Evolutionary conservation across 2,888 invertebrate genomes (phyloP).

Genomic region (Leptarthrus brevirostris): DNA sequence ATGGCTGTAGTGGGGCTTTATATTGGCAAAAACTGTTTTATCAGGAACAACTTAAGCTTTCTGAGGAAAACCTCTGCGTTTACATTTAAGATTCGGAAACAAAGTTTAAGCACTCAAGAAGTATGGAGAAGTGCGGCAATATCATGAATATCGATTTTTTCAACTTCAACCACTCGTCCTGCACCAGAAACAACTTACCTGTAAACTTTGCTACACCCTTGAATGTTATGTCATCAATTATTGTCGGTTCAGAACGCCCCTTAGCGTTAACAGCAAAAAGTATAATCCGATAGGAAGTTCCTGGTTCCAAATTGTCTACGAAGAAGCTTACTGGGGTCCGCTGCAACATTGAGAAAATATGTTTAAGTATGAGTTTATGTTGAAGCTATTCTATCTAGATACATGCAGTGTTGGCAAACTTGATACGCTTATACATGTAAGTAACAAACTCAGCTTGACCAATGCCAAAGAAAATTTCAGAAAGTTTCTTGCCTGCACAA

Average conservation of each 20-base stretch:
- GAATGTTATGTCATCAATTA: conserved; percentile 85
- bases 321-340: conserved; percentile 65
- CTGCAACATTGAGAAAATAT: conserved; percentile 56
- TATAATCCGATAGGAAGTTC: conserved; percentile 82
- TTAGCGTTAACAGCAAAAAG: conserved; percentile 89
- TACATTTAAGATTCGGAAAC: conserved; percentile 27
- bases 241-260: conserved; percentile 84
- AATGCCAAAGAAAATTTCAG: conserved; percentile 37
- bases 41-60: conserved; percentile 46
- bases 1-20: conserved; percentile 23
- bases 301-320: conserved; percentile 74
- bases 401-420: not conserved
- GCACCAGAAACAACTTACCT: conserved; percentile 70
- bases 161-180: conserved; percentile 46
- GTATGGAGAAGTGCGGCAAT: not conserved
- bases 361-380: conserved; percentile 10
- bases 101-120: conserved; percentile 12
- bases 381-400: not conserved
- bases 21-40: conserved; percentile 46
- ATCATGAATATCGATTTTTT: conserved; percentile 38
- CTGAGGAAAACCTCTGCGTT: conserved; percentile 36
- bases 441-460: conserved; percentile 43
- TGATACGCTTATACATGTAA: conserved; percentile 23
- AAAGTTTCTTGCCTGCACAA: conserved; percentile 26
- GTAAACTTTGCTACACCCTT: conserved; percentile 89